phyloP scores from a whole-genome alignment of 1,140 invertebrate genomes.

The Branchinecta lindahli region DNA sequence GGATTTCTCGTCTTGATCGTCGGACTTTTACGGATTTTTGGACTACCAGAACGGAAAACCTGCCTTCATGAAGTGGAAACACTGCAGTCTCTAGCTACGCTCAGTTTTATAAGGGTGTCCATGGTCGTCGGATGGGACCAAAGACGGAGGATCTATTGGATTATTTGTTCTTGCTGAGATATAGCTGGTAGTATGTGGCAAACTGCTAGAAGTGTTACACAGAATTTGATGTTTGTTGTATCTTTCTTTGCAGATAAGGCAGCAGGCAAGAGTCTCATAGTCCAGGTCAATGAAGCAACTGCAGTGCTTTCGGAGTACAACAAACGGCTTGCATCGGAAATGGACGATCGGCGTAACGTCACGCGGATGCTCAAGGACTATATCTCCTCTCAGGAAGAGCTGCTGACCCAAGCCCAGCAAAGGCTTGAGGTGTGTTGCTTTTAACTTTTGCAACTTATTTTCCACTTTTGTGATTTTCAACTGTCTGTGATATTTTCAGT shows the following conservation, averaged over 20 bases:
- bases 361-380: constrained; percentile 74
- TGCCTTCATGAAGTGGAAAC: too few species aligned
- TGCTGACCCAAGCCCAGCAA: constrained; percentile 64
- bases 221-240: constrained; percentile 14
- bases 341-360: constrained; percentile 69
- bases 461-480: not conserved
- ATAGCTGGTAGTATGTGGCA: too few species aligned
- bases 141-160: too few species aligned
- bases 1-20: too few species aligned
- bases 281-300: constrained; percentile 70
- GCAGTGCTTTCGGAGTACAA: constrained; percentile 76
- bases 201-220: constrained; percentile 10
- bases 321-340: constrained; percentile 59
- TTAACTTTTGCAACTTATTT: constrained; percentile 13
- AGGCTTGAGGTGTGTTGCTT: constrained; percentile 53
- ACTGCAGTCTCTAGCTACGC: too few species aligned
- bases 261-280: constrained; percentile 46
- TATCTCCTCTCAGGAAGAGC: constrained; percentile 62
- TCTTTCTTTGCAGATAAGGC: constrained; percentile 45
- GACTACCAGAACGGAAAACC: too few species aligned
- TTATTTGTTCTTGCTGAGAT: too few species aligned
- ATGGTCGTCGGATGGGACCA: too few species aligned
- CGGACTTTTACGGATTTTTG: too few species aligned
- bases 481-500: not conserved
- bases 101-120: too few species aligned